Evolutionary conservation across 1,140 invertebrate genomes (phyloP).

Genomic region (Drosophila pectinifera): DNA sequence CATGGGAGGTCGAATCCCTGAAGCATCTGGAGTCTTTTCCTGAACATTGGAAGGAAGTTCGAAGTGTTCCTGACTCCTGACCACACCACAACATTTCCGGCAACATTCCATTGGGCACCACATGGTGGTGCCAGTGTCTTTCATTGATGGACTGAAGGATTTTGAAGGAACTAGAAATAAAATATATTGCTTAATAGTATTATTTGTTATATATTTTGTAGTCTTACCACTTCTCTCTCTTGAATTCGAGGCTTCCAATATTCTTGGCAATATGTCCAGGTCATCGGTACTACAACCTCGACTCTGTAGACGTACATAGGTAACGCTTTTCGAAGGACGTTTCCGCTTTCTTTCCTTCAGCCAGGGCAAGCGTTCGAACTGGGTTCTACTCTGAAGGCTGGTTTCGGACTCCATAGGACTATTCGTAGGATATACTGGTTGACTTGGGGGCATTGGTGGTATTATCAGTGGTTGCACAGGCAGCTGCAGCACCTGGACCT

Average conservation of each 20-base stretch:
- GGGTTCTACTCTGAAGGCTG: background rate
- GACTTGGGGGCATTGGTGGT: conserved; percentile 2
- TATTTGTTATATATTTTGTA: background rate
- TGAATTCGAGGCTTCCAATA: conserved; percentile 17
- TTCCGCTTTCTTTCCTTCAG: conserved; percentile 26
- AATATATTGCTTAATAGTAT: background rate
- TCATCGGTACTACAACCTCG: conserved; percentile 33
- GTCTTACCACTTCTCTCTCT: background rate
- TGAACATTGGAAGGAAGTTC: too few species aligned
- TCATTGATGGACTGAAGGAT: background rate
- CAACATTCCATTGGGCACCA: conserved; percentile 56
- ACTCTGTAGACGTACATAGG: conserved; percentile 19
- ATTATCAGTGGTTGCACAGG: conserved; percentile 55
- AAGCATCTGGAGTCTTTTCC: background rate
- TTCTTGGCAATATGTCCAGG: conserved; percentile 8
- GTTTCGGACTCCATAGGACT: background rate
- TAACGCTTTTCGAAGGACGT: conserved; percentile 5
- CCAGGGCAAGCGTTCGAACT: background rate
- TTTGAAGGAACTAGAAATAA: background rate
- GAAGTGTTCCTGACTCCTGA: background rate
- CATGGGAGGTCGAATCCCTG: too few species aligned
- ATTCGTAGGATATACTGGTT: background rate
- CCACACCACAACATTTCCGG: background rate
- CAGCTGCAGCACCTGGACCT: conserved; percentile 24
- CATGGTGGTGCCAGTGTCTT: conserved; percentile 64